phyloP scores from a whole-genome alignment of 2,797 vertebrate species.

The Emydoidea blandingii region DNA sequence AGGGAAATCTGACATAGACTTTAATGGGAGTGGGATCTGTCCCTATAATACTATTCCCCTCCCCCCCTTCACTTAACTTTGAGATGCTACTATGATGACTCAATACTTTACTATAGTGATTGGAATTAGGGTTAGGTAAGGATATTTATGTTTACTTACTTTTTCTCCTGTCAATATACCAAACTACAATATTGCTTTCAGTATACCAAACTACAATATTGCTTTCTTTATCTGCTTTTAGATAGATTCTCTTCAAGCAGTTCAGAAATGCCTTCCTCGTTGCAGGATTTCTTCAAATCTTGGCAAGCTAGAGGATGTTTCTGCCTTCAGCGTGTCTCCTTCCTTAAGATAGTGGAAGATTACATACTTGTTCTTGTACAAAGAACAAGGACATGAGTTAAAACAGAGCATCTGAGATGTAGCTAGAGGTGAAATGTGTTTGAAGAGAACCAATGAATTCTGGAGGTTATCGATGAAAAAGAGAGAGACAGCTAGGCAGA shows the following conservation, averaged over 20 bases:
- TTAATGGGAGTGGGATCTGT: not conserved
- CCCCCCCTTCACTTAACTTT: not conserved
- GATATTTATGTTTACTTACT: not conserved
- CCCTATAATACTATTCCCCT: not conserved
- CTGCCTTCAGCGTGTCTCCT: not conserved
- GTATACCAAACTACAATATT: not conserved
- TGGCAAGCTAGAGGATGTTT: slow-evolving; percentile 8
- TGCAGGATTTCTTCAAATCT: not conserved
- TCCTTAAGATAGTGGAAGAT: not conserved
- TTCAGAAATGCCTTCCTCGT: not conserved
- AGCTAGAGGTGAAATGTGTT: not conserved
- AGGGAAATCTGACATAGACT: not conserved
- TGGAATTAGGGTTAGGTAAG: not conserved
- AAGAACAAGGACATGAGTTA: not conserved
- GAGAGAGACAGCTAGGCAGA: not conserved
- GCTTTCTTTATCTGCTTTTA: not conserved
- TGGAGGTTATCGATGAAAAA: not conserved
- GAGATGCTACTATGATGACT: not conserved
- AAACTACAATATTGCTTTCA: not conserved
- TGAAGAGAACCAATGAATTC: not conserved
- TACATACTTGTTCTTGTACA: not conserved
- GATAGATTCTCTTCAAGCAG: not conserved
- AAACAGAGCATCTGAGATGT: not conserved
- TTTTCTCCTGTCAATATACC: not conserved
- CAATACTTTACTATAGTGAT: not conserved